Conservation (phyloP, 2,113 vertebrate genomes). For the Pseudopodoces humilis region DNA sequence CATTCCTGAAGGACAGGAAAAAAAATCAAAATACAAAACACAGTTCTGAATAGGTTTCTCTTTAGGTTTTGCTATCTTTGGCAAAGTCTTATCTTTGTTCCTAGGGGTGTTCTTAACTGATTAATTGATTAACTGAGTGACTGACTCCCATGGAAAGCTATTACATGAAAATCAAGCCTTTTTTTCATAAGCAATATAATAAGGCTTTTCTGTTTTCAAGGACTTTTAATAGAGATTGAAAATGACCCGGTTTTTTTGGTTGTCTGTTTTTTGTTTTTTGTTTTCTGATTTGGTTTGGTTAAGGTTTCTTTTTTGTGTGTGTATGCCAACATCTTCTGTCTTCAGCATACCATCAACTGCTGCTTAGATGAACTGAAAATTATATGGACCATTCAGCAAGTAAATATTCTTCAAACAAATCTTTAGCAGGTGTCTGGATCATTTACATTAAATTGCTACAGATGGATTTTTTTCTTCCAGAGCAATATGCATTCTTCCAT, state of each 20-base stretch:
- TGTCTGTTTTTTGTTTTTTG: neutral
- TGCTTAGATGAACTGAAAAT: neutral
- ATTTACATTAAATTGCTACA: neutral
- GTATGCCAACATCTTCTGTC: neutral
- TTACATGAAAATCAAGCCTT: neutral
- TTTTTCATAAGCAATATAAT: neutral
- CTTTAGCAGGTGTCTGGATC: neutral
- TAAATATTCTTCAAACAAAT: neutral
- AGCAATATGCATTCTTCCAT: neutral
- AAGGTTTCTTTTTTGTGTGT: neutral
- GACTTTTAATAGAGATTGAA: neutral
- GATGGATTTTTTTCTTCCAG: neutral
- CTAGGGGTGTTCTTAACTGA: neutral
- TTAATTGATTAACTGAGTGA: neutral
- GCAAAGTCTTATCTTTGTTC: neutral
- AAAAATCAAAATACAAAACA: neutral
- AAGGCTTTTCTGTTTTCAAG: neutral
- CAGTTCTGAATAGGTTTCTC: neutral
- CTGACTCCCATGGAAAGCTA: neutral
- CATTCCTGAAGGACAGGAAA: neutral
- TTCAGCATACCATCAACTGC: neutral
- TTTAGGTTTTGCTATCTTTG: neutral
- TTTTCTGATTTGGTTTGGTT: neutral
- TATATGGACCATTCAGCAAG: neutral
- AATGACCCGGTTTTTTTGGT: neutral